A percentile compares a stretch with the other conserved stretches of the same genome.
Conservation (phyloP, 1,140 invertebrate species). For the Atta texana region DNA sequence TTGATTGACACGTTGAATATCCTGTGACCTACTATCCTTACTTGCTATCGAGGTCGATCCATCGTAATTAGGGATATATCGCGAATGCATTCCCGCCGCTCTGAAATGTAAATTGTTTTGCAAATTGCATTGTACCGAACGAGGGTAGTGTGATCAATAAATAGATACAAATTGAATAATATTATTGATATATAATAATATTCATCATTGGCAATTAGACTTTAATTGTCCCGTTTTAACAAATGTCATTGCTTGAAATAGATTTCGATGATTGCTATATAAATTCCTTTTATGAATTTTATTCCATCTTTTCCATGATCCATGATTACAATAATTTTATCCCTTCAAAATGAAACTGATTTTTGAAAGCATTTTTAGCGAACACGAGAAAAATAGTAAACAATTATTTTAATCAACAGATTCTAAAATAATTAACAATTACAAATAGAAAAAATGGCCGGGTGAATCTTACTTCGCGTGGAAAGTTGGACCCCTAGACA, state of each 20-base stretch:
- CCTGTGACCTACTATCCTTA: constrained; percentile 30
- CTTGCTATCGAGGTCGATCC: constrained; percentile 24
- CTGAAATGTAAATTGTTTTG: constrained; percentile 54
- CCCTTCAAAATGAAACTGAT: too few relatives aligned
- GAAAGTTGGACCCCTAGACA: too few relatives aligned
- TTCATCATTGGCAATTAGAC: constrained; percentile 46
- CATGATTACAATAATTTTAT: too few relatives aligned
- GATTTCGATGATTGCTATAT: not conserved
- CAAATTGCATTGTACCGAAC: constrained; percentile 28
- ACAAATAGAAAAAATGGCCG: too few relatives aligned
- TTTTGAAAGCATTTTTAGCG: too few relatives aligned
- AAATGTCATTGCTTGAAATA: not conserved
- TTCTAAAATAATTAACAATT: too few relatives aligned
- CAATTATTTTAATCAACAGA: too few relatives aligned
- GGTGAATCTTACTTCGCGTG: too few relatives aligned
- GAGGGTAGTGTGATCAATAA: not conserved
- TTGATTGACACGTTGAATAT: not conserved
- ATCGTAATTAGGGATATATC: constrained; percentile 56
- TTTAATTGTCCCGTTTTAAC: constrained; percentile 32
- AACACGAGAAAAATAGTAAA: too few relatives aligned
- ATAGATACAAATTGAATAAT: constrained; percentile 41
- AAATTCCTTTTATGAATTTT: constrained; percentile 9
- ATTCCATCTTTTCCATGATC: not conserved
- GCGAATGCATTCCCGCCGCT: not conserved
- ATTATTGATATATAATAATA: constrained; percentile 47